Evolutionary conservation across 2,113 vertebrate species (phyloP), one percentile per base, ranked within the genome.

Genomic region (Microcebus ravelobensis): DNA sequence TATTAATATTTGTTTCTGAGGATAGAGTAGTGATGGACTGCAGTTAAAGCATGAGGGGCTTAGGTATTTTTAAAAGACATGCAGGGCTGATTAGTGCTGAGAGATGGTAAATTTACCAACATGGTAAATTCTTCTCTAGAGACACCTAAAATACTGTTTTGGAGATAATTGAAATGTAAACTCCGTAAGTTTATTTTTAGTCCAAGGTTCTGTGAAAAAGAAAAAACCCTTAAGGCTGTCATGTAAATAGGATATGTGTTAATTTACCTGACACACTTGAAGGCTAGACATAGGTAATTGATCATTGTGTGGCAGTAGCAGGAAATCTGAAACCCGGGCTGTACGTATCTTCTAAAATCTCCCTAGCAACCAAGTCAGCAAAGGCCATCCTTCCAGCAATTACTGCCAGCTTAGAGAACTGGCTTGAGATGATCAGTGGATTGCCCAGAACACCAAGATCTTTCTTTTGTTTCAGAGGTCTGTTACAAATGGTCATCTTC

Each of bases 261-360:
- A 76, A 81, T 94, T 92, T 57, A 91, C 67, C 73, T 90, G 86
- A 74, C 29, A n/a, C 13, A 52, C 61, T 67, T 96, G 87, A 87
- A 79, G 57, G 65, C 57, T 63, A 63, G 68, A 86, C 18, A 2
- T 17, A 84, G 79, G 80, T 86, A 48, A 14, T 76, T 87, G 77
- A 45, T 84, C 55, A 27, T 71, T 1, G 0, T 71, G 87, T 80
- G 36, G 36, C 82, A 31, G 17, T 68, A 25, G 29, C 63, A 93
- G 90, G 91, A 90, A 91, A 76, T 81, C 39, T 65, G 96, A 96
- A 97, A 97, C 80, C 74, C 52, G 87, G 85, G 92, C 73, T n/a
- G 4, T 70, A 18, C 23, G 0, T 93, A 92, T 95, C 96, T 97
- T 95, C 91, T 93, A n/a, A 93, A 93, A 67, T 97, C 91, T 95